Percentiles rank a stretch among this genome's conserved stretches.
These are phyloP conservation scores for Gambusia affinis DNA, from an alignment of 2,113 vertebrate species.

Conservation along the genomic window DNA sequence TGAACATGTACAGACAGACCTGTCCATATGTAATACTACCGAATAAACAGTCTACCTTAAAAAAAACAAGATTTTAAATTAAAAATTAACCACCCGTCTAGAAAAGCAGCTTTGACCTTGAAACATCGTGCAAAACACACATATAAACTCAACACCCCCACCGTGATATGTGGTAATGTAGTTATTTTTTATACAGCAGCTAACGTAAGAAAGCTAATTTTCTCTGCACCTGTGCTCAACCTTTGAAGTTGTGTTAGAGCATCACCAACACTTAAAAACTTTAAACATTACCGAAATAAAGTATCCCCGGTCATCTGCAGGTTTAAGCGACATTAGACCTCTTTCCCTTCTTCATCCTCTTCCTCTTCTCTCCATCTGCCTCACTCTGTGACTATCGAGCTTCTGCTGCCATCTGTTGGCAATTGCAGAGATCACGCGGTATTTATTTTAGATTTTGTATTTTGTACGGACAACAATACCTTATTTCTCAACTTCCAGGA, in stretches of 20 bases:
- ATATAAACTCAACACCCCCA: background rate
- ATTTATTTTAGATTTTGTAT: background rate
- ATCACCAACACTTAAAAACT: background rate
- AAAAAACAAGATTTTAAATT: too few species aligned
- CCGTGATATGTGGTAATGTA: background rate
- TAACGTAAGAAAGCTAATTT: background rate
- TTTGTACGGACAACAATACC: background rate
- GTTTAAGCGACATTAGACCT: background rate
- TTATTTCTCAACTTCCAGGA: too few species aligned
- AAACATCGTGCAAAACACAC: too few species aligned
- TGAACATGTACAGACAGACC: too few species aligned
- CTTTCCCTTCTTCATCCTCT: too few species aligned
- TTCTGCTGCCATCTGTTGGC: slow-evolving; percentile 7
- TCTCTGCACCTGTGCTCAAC: background rate
- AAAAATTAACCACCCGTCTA: too few species aligned
- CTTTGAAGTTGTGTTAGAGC: background rate
- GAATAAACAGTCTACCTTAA: too few species aligned
- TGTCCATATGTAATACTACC: too few species aligned
- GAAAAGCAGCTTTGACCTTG: too few species aligned
- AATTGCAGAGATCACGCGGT: too few species aligned
- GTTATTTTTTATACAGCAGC: background rate
- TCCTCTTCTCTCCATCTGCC: background rate
- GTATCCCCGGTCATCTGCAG: background rate
- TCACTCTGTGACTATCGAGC: background rate
- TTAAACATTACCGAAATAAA: background rate